A percentile compares a stretch with the other conserved stretches of the same genome.
Conservation (phyloP, 2,888 invertebrate genomes). For the Pollenia labialis region DNA sequence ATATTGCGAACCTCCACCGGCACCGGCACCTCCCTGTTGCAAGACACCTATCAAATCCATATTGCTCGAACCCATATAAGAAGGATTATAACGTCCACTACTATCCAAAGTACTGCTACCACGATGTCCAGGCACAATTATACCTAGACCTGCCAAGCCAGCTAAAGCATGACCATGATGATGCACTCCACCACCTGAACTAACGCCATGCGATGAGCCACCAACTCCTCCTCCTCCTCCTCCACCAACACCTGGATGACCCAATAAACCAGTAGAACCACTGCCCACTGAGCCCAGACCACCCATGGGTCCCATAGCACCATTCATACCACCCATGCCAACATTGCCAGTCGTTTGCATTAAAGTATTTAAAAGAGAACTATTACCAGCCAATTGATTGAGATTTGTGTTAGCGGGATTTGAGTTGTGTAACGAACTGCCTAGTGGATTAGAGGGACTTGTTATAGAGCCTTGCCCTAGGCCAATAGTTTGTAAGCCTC, state of each 20-base stretch:
- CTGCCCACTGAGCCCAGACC: constrained; percentile 72
- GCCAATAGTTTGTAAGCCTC: constrained; percentile 57
- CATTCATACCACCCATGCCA: constrained; percentile 46
- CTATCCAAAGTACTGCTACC: constrained; percentile 72
- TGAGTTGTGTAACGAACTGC: constrained; percentile 49
- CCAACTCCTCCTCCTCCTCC: constrained; percentile 53
- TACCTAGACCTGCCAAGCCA: constrained; percentile 79
- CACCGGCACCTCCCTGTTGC: constrained; percentile 73
- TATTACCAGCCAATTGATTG: constrained; percentile 75
- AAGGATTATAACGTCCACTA: constrained; percentile 74
- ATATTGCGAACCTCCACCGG: constrained; percentile 75
- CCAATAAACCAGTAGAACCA: constrained; percentile 73
- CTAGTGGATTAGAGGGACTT: constrained; percentile 30
- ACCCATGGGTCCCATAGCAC: constrained; percentile 28
- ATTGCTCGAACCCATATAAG: constrained; percentile 72
- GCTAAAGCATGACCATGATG: constrained; percentile 79
- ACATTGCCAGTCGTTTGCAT: constrained; percentile 62
- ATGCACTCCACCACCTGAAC: constrained; percentile 63
- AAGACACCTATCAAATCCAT: constrained; percentile 75
- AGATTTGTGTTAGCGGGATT: constrained; percentile 66
- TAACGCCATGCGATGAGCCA: constrained; percentile 58
- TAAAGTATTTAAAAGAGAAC: constrained; percentile 78
- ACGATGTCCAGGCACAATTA: constrained; percentile 78
- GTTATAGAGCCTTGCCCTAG: constrained; percentile 47
- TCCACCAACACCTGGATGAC: constrained; percentile 58